Conservation (phyloP, 2,113 vertebrate species). For the Plestiodon gilberti region DNA sequence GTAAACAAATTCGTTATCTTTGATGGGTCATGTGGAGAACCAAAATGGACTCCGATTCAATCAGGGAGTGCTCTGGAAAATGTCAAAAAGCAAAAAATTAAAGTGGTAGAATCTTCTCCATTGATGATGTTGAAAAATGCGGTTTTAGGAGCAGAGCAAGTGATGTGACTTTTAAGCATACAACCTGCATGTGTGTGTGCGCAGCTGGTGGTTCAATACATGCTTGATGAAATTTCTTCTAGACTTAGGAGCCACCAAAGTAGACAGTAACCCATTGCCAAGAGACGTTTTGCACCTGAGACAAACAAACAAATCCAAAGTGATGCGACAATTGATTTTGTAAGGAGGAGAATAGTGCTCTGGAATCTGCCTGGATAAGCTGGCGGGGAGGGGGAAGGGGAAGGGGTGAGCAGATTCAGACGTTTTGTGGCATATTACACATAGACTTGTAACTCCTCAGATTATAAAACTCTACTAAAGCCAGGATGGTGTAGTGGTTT, state of each 20-base stretch:
- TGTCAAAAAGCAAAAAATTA: not conserved
- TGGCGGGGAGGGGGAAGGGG: too few relatives aligned
- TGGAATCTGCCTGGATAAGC: not conserved
- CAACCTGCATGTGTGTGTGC: constrained; percentile 42
- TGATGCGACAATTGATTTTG: not conserved
- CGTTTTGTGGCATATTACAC: not conserved
- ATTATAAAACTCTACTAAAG: too few relatives aligned
- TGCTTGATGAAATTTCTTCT: not conserved
- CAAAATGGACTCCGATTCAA: constrained; percentile 75
- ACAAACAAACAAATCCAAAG: not conserved
- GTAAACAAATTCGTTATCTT: constrained; percentile 96
- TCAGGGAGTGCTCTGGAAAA: constrained; percentile 74
- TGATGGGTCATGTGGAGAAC: constrained; percentile 90
- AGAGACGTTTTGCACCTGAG: not conserved
- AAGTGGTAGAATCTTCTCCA: not conserved
- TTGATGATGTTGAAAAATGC: not conserved
- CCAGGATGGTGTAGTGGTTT: too few relatives aligned
- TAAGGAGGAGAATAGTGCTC: not conserved
- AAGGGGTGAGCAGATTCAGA: not conserved
- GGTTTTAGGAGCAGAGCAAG: not conserved
- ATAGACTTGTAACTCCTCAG: not conserved
- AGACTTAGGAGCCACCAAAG: constrained; percentile 10
- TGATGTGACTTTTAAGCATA: constrained; percentile 51
- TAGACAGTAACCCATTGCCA: not conserved
- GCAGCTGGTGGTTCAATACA: not conserved